phyloP scores from a whole-genome alignment of 1,140 invertebrate genomes.

The Zaprionus africanus region DNA sequence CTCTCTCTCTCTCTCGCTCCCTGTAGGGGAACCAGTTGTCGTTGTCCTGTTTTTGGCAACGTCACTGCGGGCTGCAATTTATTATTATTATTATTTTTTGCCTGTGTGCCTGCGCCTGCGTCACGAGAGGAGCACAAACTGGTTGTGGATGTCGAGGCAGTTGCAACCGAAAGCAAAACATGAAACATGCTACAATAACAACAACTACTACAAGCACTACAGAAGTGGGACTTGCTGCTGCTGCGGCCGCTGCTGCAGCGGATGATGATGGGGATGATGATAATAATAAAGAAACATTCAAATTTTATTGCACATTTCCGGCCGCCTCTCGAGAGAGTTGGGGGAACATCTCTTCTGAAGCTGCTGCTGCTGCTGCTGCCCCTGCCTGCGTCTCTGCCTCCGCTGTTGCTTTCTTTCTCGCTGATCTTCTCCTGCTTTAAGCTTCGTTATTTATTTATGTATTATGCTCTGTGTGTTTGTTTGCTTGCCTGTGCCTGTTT shows the following conservation, averaged over 20 bases:
- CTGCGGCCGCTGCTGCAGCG: slow-evolving; percentile 51
- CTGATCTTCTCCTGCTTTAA: slow-evolving; percentile 21
- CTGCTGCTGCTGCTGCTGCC: slow-evolving; percentile 4
- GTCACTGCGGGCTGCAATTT: slow-evolving; percentile 75
- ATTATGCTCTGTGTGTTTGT: slow-evolving; percentile 26
- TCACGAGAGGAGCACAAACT: slow-evolving; percentile 65
- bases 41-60: slow-evolving; percentile 81
- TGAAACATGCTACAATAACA: slow-evolving; percentile 37
- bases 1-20: not conserved
- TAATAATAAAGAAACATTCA: slow-evolving; percentile 83
- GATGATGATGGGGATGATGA: slow-evolving; percentile 80
- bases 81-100: slow-evolving; percentile 60
- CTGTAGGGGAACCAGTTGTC: slow-evolving; percentile 47
- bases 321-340: slow-evolving; percentile 53
- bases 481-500: slow-evolving; percentile 26
- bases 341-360: slow-evolving; percentile 24
- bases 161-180: slow-evolving; percentile 49
- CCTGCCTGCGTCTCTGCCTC: not conserved
- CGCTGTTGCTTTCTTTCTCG: slow-evolving; percentile 13
- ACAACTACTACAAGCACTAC: slow-evolving; percentile 18
- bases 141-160: slow-evolving; percentile 44
- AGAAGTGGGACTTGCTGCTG: slow-evolving; percentile 50
- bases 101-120: slow-evolving; percentile 56
- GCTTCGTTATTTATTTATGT: slow-evolving; percentile 38
- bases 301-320: slow-evolving; percentile 84